These are phyloP conservation scores for Callocephalon fimbriatum DNA, from an alignment of 2,113 vertebrate species.

Conservation along the genomic window DNA sequence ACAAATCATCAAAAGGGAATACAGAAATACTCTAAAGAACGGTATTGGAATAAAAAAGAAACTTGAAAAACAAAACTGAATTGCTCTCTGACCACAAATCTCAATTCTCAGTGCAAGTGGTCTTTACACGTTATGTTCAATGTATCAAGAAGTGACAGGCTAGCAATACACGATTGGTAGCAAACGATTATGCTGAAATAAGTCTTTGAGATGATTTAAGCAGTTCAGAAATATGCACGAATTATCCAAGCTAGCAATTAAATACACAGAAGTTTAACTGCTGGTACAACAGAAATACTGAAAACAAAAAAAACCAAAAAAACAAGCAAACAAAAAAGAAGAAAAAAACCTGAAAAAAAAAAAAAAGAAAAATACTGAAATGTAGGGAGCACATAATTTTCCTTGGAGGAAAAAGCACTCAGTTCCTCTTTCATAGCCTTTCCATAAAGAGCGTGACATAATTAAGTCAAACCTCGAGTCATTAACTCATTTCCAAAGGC, in stretches of 20 bases:
- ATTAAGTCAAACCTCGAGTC: background rate
- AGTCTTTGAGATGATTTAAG: background rate
- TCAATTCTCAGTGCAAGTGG: background rate
- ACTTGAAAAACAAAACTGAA: background rate
- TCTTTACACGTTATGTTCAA: accelerated
- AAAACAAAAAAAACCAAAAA: background rate
- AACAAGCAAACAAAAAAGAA: no score
- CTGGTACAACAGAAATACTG: background rate
- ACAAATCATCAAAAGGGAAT: background rate
- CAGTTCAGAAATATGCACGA: background rate
- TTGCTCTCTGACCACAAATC: background rate
- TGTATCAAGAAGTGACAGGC: background rate
- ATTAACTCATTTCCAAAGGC: background rate
- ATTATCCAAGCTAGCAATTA: background rate
- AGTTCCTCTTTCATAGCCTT: background rate
- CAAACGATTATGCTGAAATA: background rate
- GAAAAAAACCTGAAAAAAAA: no score
- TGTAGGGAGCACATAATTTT: background rate
- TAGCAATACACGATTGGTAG: background rate
- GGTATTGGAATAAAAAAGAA: background rate
- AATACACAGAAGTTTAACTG: background rate
- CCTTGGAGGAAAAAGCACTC: background rate
- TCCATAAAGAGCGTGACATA: background rate
- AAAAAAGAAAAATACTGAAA: background rate
- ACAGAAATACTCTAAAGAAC: background rate